These are phyloP conservation scores for Papilio glaucus DNA, from an alignment of 1,140 invertebrate species.

Conservation along the genomic window DNA sequence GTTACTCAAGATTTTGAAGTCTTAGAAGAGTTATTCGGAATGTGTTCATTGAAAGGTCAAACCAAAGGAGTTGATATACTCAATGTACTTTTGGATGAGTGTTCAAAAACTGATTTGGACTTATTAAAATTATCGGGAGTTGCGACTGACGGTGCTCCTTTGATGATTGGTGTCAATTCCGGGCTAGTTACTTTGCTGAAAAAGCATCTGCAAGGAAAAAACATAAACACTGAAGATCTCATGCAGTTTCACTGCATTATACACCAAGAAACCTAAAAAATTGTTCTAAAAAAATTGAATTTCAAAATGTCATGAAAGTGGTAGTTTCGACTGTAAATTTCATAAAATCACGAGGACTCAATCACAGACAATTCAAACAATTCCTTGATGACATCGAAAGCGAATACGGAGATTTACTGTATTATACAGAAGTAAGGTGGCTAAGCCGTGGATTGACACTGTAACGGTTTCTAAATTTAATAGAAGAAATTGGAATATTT, in stretches of 20 bases:
- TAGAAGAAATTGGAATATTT: constrained; percentile 40
- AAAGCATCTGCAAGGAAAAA: constrained; percentile 42
- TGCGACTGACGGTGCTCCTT: constrained; percentile 43
- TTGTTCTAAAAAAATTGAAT: constrained; percentile 39
- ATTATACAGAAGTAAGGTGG: constrained; percentile 44
- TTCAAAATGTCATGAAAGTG: constrained; percentile 37
- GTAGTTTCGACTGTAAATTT: constrained; percentile 44
- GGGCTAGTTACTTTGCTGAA: constrained; percentile 42
- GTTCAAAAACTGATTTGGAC: no score
- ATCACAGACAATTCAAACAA: constrained; percentile 41
- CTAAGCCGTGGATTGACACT: background rate
- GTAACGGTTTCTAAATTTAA: constrained; percentile 15
- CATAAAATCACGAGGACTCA: constrained; percentile 42
- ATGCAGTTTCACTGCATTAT: constrained; percentile 44
- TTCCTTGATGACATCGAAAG: constrained; percentile 40
- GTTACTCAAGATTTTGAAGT: no score
- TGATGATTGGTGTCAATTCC: constrained; percentile 42
- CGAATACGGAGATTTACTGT: constrained; percentile 41
- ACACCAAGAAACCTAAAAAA: constrained; percentile 42
- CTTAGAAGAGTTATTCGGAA: no score
- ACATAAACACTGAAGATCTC: constrained; percentile 42
- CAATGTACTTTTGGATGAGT: no score
- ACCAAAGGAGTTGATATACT: no score
- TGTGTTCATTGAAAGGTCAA: no score
- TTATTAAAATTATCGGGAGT: no score